Conservation (phyloP, 2,888 invertebrate species). For the Netelia fuscicornis region DNA sequence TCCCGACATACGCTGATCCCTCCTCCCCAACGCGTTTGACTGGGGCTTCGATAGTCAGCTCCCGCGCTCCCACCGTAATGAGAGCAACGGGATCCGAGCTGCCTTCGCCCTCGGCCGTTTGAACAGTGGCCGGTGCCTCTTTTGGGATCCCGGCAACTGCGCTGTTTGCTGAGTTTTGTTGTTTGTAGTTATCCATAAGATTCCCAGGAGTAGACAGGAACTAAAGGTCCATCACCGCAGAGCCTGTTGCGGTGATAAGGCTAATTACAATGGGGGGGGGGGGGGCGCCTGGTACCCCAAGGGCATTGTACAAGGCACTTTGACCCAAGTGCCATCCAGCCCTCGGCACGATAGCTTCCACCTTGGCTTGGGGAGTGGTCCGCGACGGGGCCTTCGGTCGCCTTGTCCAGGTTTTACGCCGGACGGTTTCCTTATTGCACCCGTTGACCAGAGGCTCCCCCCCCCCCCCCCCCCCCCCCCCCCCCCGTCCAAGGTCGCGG, state of each 20-base stretch:
- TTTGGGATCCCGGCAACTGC: no score
- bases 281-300: conserved; percentile 56
- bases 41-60: no score
- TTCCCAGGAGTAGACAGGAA: no score
- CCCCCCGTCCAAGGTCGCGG: not conserved
- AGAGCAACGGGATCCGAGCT: no score
- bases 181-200: not conserved
- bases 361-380: conserved; percentile 62
- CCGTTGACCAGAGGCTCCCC: conserved; percentile 12
- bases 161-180: no score
- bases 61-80: no score
- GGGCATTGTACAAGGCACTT: conserved; percentile 55
- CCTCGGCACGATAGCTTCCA: conserved; percentile 62
- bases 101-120: no score
- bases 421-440: conserved; percentile 4
- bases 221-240: no score
- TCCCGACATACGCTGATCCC: conserved; percentile 4
- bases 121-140: no score
- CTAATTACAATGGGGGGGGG: conserved; percentile 42
- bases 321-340: conserved; percentile 61
- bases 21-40: no score
- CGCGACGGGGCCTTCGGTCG: conserved; percentile 32
- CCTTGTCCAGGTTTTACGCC: conserved; percentile 25
- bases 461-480: not conserved
- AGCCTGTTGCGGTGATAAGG: conserved; percentile 47